phyloP scores from a whole-genome alignment of 2,113 vertebrate genomes.

The Empidonax traillii region DNA sequence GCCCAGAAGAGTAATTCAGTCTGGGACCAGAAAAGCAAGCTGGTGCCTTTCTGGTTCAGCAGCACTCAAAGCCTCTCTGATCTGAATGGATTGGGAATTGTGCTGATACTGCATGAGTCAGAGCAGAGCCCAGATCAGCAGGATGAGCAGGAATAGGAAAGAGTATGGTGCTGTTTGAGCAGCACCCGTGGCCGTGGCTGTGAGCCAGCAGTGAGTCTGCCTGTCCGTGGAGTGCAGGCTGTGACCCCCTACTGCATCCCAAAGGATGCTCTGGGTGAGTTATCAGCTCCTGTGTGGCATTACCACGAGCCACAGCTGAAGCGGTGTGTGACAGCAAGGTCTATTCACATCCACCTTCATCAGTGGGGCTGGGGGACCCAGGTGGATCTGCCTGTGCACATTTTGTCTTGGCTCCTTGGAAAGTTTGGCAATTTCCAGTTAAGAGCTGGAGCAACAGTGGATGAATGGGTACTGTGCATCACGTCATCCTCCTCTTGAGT shows the following conservation, averaged over 20 bases:
- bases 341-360: neutral
- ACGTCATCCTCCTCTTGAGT: neutral
- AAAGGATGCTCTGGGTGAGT: neutral
- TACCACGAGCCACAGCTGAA: neutral
- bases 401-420: accelerated
- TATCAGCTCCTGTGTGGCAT: accelerated
- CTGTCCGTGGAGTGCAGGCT: accelerated
- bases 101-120: slow-evolving; percentile 63
- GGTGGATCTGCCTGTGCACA: neutral
- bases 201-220: neutral
- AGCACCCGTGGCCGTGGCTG: neutral
- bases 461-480: neutral
- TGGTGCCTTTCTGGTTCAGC: slow-evolving; percentile 37
- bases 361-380: neutral
- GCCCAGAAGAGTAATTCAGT: slow-evolving; percentile 17
- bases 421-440: neutral
- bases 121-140: slow-evolving; percentile 54
- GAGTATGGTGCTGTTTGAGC: neutral
- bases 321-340: neutral
- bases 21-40: slow-evolving; percentile 50
- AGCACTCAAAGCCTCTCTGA: slow-evolving; percentile 56
- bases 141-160: neutral
- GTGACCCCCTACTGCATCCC: neutral
- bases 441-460: neutral
- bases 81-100: slow-evolving; percentile 20